These are phyloP conservation scores for Epirrhoe alternata DNA, from an alignment of 2,888 invertebrate species.

Conservation along the genomic window DNA sequence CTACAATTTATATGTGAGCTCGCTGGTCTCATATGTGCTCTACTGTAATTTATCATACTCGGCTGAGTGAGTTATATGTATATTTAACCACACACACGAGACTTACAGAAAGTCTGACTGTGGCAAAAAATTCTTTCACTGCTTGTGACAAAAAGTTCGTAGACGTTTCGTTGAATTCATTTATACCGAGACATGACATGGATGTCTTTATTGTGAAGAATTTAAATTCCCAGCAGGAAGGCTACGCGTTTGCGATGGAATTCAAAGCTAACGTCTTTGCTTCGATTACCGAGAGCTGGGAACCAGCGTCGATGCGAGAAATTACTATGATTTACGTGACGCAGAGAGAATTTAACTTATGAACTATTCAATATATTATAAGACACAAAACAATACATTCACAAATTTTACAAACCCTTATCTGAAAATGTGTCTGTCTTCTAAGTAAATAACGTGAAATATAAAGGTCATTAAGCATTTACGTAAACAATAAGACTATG, in stretches of 20 bases:
- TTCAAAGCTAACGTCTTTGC: conserved; percentile 6
- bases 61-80: conserved; percentile 37
- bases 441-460: too few relatives aligned
- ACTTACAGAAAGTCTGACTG: conserved; percentile 25
- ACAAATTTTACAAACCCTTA: not conserved
- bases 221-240: conserved; percentile 8
- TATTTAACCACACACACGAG: conserved; percentile 34
- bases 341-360: not conserved
- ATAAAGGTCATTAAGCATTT: too few relatives aligned
- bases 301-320: conserved; percentile 5
- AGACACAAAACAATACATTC: not conserved
- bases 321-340: conserved; percentile 19
- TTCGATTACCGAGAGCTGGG: not conserved
- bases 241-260: conserved; percentile 3
- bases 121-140: conserved; percentile 23
- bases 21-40: conserved; percentile 32
- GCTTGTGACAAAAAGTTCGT: conserved; percentile 8
- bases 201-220: conserved; percentile 7
- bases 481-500: too few relatives aligned
- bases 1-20: conserved; percentile 30
- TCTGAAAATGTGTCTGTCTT: not conserved
- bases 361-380: conserved; percentile 3
- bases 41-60: conserved; percentile 40
- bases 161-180: conserved; percentile 3
- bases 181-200: conserved; percentile 13